Evolutionary conservation across 2,113 vertebrate genomes (phyloP).

Genomic region (Pogona vitticeps): DNA sequence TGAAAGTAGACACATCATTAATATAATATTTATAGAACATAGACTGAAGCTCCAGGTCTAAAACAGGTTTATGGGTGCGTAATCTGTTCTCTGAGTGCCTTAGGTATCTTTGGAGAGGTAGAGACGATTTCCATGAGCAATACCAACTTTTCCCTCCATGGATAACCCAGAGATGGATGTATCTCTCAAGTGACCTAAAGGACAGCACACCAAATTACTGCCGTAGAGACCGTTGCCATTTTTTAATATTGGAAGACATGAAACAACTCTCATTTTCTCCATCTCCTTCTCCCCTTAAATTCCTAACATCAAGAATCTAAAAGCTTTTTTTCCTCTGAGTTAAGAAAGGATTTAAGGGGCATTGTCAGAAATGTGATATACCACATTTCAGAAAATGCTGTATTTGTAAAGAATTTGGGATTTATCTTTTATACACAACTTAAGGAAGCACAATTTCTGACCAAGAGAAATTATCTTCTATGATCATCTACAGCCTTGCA

Average conservation of each 20-base stretch:
- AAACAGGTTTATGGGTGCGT: background rate
- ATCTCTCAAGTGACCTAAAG: background rate
- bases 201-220: background rate
- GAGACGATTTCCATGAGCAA: background rate
- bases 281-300: background rate
- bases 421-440: background rate
- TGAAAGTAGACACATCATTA: background rate
- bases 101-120: background rate
- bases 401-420: background rate
- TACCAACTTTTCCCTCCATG: background rate
- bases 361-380: background rate
- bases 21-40: background rate
- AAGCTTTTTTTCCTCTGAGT: background rate
- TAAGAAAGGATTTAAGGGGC: background rate
- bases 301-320: background rate
- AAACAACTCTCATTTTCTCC: background rate
- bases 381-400: background rate
- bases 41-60: background rate
- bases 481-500: background rate
- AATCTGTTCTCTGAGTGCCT: background rate
- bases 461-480: background rate
- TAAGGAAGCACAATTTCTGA: background rate
- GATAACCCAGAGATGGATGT: background rate
- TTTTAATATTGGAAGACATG: background rate
- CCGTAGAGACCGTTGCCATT: background rate